Percentiles rank a stretch among this genome's conserved stretches.
Evolutionary conservation across 1,140 invertebrate species (phyloP).

Genomic region (Euwallacea fornicatus): DNA sequence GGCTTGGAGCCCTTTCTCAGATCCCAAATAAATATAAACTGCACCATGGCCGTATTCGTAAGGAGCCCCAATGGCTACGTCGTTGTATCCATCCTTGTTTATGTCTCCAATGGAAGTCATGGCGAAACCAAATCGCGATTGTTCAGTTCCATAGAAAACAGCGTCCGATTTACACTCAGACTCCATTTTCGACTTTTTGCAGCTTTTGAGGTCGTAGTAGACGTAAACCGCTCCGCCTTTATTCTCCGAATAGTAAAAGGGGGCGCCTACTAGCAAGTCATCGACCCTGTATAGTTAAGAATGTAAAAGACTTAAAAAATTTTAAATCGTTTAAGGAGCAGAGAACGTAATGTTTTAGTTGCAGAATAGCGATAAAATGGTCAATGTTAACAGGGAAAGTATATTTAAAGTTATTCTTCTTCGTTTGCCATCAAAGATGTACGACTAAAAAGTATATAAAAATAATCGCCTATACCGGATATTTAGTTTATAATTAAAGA

Average conservation of each 20-base stretch:
- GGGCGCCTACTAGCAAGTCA: slow-evolving; percentile 88
- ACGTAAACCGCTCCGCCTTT: slow-evolving; percentile 87
- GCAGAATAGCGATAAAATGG: too few relatives aligned
- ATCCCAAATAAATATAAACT: slow-evolving; percentile 89
- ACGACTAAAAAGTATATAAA: neutral
- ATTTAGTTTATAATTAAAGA: slow-evolving; percentile 48
- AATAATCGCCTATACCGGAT: neutral
- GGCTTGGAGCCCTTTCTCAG: slow-evolving; percentile 66
- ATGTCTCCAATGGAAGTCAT: slow-evolving; percentile 85
- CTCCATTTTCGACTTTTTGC: neutral
- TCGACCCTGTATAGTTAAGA: slow-evolving; percentile 60
- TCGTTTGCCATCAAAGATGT: too few relatives aligned
- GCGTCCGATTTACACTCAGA: slow-evolving; percentile 57
- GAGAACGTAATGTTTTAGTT: too few relatives aligned
- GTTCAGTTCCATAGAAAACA: slow-evolving; percentile 69
- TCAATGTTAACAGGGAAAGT: too few relatives aligned
- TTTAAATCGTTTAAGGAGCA: too few relatives aligned
- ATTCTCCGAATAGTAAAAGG: slow-evolving; percentile 81
- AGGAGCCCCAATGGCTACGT: slow-evolving; percentile 89
- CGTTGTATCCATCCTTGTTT: slow-evolving; percentile 87
- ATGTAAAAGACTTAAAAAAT: neutral
- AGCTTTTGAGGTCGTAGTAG: slow-evolving; percentile 67
- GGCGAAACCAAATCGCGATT: slow-evolving; percentile 85
- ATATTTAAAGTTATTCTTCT: neutral
- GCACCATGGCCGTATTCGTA: slow-evolving; percentile 81